These are phyloP conservation scores for Scrobipalpa costella DNA, from an alignment of 2,888 invertebrate genomes.

Conservation along the genomic window DNA sequence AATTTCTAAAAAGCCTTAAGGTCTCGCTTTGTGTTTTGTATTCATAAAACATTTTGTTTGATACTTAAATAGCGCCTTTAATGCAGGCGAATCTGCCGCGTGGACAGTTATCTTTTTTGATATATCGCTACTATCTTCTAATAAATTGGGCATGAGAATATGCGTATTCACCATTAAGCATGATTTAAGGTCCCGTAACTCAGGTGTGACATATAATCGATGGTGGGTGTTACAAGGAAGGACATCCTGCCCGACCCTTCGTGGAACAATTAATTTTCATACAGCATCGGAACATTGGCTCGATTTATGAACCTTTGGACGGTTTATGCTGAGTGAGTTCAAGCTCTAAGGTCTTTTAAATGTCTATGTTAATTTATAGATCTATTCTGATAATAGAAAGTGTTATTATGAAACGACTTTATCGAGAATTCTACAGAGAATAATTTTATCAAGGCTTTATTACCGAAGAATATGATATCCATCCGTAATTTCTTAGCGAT, in stretches of 20 bases:
- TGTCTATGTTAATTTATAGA: not conserved
- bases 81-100: slow-evolving; percentile 42
- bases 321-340: slow-evolving; percentile 20
- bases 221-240: slow-evolving; percentile 53
- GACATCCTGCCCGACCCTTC: slow-evolving; percentile 44
- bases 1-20: too few species aligned
- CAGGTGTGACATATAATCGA: slow-evolving; percentile 64
- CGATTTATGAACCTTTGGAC: slow-evolving; percentile 26
- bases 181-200: slow-evolving; percentile 71
- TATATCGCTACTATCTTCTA: slow-evolving; percentile 60
- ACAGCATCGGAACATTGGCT: slow-evolving; percentile 22
- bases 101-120: slow-evolving; percentile 49
- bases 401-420: too few species aligned
- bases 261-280: slow-evolving; percentile 34
- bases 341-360: not conserved
- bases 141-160: slow-evolving; percentile 70
- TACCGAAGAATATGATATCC: too few species aligned
- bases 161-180: slow-evolving; percentile 73
- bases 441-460: too few species aligned
- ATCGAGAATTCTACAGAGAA: too few species aligned
- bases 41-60: too few species aligned
- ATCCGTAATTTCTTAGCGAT: too few species aligned
- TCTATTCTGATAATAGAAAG: not conserved
- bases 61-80: slow-evolving; percentile 18
- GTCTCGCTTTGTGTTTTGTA: too few species aligned